Percentiles rank a stretch among this genome's conserved stretches.
phyloP scores from a whole-genome alignment of 1,140 invertebrate species.

The Drosophila cardini region DNA sequence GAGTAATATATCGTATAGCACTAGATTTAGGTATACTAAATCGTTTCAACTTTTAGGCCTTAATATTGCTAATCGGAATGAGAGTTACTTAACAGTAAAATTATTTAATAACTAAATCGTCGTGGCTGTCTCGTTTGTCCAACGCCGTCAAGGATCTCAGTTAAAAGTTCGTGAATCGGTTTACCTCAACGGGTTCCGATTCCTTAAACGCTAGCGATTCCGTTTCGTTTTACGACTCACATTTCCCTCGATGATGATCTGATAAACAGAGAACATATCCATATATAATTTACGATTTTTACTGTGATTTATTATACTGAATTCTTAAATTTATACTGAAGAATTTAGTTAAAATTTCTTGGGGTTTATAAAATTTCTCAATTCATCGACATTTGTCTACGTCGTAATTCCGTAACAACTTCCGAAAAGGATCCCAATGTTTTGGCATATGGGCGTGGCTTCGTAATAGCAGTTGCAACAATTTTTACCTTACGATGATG shows the following conservation, averaged over 20 bases:
- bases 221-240: slow-evolving; percentile 84
- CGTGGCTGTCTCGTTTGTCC: slow-evolving; percentile 5
- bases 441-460: neutral
- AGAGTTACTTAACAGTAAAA: slow-evolving; percentile 30
- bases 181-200: slow-evolving; percentile 83
- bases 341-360: neutral
- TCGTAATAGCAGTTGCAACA: neutral
- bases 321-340: neutral
- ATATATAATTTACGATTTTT: slow-evolving; percentile 16
- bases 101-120: slow-evolving; percentile 35
- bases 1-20: slow-evolving; percentile 14
- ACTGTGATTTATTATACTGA: neutral
- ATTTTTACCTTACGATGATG: neutral
- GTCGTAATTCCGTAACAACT: neutral
- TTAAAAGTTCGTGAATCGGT: slow-evolving; percentile 73
- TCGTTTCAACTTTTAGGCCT: slow-evolving; percentile 5
- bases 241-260: slow-evolving; percentile 84
- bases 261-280: slow-evolving; percentile 20
- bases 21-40: slow-evolving; percentile 22
- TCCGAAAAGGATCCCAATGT: neutral
- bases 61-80: slow-evolving; percentile 27
- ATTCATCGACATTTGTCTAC: neutral
- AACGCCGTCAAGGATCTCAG: slow-evolving; percentile 10
- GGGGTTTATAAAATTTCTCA: neutral
- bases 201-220: slow-evolving; percentile 84